Evolutionary conservation across 2,113 vertebrate species (phyloP).

Genomic region (Atlantisia rogersi): DNA sequence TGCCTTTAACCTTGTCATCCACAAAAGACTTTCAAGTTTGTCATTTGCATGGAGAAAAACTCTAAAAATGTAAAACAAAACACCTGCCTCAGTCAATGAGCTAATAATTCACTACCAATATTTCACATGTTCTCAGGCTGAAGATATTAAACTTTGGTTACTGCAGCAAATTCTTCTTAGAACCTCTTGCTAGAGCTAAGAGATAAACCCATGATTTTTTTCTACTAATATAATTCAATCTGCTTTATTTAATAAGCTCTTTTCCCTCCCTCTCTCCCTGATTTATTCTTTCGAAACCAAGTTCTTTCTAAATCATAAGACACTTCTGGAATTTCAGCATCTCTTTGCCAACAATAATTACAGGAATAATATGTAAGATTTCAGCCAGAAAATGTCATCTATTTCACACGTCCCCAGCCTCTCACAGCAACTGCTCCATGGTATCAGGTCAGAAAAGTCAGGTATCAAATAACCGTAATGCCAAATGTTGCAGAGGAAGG

Average conservation of each 20-base stretch:
- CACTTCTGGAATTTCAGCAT: conserved; percentile 35
- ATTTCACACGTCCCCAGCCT: conserved; percentile 45
- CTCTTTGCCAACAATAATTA: conserved; percentile 47
- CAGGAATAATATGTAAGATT: conserved; percentile 32
- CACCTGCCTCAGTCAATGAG: not conserved
- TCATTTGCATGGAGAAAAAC: not conserved
- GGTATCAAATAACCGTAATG: not conserved
- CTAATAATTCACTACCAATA: not conserved
- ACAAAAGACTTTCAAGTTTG: not conserved
- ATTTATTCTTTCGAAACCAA: not conserved
- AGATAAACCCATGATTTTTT: not conserved
- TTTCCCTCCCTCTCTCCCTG: rapidly evolving
- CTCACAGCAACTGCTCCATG: conserved; percentile 7
- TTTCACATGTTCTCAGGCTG: not conserved
- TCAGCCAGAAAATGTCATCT: conserved; percentile 60
- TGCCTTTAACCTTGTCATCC: not conserved
- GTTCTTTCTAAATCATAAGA: conserved; percentile 37
- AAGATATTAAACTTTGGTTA: not conserved
- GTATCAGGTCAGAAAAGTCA: conserved; percentile 23
- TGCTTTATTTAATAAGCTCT: not conserved
- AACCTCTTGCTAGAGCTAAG: not conserved
- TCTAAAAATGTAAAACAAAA: not conserved
- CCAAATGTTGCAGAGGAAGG: conserved; percentile 23
- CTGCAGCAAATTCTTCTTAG: not conserved
- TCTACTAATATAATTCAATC: not conserved